These are phyloP conservation scores for Drosophila sproati DNA, from an alignment of 1,140 invertebrate genomes.

Conservation along the genomic window DNA sequence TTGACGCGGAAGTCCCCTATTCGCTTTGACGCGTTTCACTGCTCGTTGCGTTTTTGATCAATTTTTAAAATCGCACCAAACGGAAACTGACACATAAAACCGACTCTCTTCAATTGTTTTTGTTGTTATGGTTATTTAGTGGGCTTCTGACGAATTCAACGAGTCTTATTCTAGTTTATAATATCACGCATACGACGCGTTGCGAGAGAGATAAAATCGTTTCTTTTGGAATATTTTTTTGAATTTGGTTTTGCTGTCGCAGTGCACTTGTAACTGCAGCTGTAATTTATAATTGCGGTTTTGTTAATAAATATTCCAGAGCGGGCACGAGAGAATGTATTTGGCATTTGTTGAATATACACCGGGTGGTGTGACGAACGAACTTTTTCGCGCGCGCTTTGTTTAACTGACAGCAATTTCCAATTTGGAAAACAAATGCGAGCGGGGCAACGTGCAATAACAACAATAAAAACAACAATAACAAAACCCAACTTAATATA, in stretches of 20 bases:
- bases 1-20: constrained; percentile 76
- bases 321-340: constrained; percentile 16
- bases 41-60: constrained; percentile 51
- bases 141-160: constrained; percentile 19
- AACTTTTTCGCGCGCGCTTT: constrained; percentile 53
- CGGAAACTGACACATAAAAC: constrained; percentile 69
- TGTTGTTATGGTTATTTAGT: constrained; percentile 13
- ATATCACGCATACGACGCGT: constrained; percentile 67
- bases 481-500: constrained; percentile 16
- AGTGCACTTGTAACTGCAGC: constrained; percentile 26
- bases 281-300: constrained; percentile 39
- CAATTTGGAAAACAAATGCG: constrained; percentile 52
- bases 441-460: constrained; percentile 48
- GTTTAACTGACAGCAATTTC: constrained; percentile 59
- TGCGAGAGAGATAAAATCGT: constrained; percentile 16
- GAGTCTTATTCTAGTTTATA: constrained; percentile 31
- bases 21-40: constrained; percentile 46
- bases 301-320: constrained; percentile 37
- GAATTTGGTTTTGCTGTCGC: constrained; percentile 30
- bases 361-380: constrained; percentile 54
- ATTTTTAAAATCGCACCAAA: constrained; percentile 66
- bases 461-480: constrained; percentile 34
- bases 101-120: constrained; percentile 20
- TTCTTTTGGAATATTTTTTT: constrained; percentile 17
- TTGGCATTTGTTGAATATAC: constrained; percentile 62